These are phyloP conservation scores for Actinemys pallida DNA, from an alignment of 2,113 vertebrate species.

Conservation along the genomic window DNA sequence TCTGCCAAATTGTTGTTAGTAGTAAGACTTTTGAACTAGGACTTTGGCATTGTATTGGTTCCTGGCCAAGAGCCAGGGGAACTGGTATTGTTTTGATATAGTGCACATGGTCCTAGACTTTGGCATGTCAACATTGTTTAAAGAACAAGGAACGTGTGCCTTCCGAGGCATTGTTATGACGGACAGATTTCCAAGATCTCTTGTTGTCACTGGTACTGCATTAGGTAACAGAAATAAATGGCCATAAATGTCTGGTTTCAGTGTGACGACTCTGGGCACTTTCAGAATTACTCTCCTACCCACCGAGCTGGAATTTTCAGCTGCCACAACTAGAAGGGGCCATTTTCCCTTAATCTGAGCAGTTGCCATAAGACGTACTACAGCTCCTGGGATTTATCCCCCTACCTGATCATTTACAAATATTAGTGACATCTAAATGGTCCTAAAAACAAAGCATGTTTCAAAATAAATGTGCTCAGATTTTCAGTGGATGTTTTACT, in stretches of 20 bases:
- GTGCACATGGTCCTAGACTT: constrained; percentile 63
- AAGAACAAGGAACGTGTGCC: constrained; percentile 60
- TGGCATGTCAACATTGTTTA: constrained; percentile 64
- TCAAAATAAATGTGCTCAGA: background rate
- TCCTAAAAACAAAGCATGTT: background rate
- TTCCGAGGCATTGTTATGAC: constrained; percentile 26
- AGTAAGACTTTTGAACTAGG: constrained; percentile 15
- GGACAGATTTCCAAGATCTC: constrained; percentile 57
- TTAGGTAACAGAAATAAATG: constrained; percentile 24
- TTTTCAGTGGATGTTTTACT: background rate
- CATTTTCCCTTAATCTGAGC: background rate
- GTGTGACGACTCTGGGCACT: background rate
- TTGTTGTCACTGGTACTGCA: constrained; percentile 16
- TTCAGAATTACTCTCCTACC: constrained; percentile 2
- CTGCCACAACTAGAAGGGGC: background rate
- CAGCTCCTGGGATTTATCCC: background rate
- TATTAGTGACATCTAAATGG: background rate
- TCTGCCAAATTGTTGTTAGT: background rate
- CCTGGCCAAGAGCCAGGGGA: constrained; percentile 58
- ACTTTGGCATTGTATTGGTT: constrained; percentile 41
- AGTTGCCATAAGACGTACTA: background rate
- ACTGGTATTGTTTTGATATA: constrained; percentile 75
- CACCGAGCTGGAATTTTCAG: background rate
- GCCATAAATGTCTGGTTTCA: constrained; percentile 55
- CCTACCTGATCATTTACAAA: background rate